Evolutionary conservation across 35 echinoderm and acorn worm genomes (phyloP).

Genomic region (Strongylocentrotus purpuratus): DNA sequence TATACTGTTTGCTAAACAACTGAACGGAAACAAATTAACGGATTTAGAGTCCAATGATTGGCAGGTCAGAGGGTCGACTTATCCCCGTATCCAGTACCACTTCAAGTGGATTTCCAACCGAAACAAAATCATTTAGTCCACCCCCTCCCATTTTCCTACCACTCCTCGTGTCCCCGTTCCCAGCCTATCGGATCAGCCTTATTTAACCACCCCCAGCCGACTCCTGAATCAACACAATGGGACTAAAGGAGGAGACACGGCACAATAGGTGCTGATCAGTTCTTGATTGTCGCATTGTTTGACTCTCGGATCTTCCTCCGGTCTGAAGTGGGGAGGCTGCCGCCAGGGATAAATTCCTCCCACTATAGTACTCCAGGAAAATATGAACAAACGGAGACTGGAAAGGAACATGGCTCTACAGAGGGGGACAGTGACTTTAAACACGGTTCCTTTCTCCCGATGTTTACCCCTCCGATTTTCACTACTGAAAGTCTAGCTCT

Average conservation of each 20-base stretch:
- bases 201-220: neutral
- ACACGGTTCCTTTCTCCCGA: neutral
- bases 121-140: conserved; percentile 5
- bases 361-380: neutral
- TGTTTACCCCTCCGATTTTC: conserved; percentile 31
- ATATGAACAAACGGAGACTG: conserved; percentile 31
- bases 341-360: conserved; percentile 4
- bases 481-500: conserved; percentile 4
- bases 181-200: neutral
- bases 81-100: conserved; percentile 22
- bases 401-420: neutral
- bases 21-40: neutral
- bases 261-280: conserved; percentile 32
- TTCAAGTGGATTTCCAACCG: neutral
- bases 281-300: neutral
- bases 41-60: neutral
- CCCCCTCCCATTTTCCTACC: neutral
- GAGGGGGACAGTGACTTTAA: conserved; percentile 42
- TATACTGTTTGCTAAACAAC: conserved; percentile 33
- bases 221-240: conserved; percentile 50
- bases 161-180: neutral
- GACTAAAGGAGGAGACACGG: neutral
- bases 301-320: neutral
- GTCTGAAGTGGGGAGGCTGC: neutral
- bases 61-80: neutral